phyloP scores from a whole-genome alignment of 2,888 invertebrate species.

The Scrobipalpa costella region DNA sequence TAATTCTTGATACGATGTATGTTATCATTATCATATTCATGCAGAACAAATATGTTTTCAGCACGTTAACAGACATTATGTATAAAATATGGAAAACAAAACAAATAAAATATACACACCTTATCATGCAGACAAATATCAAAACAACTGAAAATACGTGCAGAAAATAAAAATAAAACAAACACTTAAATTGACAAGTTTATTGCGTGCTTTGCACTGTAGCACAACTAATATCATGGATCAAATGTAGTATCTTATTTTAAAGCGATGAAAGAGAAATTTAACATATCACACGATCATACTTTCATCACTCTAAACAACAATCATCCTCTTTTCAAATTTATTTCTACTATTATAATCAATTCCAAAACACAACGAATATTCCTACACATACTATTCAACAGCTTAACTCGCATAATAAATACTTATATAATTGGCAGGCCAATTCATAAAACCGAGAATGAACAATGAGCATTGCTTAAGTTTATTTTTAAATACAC shows the following conservation, averaged over 20 bases:
- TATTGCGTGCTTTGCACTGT: conserved; percentile 29
- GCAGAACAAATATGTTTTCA: too few relatives aligned
- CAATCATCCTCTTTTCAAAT: too few relatives aligned
- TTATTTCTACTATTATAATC: not conserved
- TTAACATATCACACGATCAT: conserved; percentile 1
- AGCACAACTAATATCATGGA: conserved; percentile 1
- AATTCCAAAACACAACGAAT: not conserved
- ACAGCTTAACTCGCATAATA: not conserved
- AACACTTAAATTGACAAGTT: conserved; percentile 35
- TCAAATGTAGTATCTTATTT: conserved; percentile 6
- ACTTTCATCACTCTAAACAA: not conserved
- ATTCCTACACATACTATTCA: not conserved
- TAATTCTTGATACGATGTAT: too few relatives aligned
- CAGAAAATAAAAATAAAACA: conserved; percentile 40
- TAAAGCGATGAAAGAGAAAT: not conserved
- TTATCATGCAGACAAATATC: conserved; percentile 39
- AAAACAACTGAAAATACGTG: conserved; percentile 36
- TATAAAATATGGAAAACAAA: conserved; percentile 29
- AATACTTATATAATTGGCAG: conserved; percentile 10
- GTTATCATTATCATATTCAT: too few relatives aligned
- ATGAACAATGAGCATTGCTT: not conserved
- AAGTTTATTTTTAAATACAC: not conserved
- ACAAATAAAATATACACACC: conserved; percentile 43
- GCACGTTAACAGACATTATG: too few relatives aligned
- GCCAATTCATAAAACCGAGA: conserved; percentile 1